Base-by-base conservation (phyloP, 2,797 vertebrate genomes). In the Poeciliopsis presidionis region DNA sequence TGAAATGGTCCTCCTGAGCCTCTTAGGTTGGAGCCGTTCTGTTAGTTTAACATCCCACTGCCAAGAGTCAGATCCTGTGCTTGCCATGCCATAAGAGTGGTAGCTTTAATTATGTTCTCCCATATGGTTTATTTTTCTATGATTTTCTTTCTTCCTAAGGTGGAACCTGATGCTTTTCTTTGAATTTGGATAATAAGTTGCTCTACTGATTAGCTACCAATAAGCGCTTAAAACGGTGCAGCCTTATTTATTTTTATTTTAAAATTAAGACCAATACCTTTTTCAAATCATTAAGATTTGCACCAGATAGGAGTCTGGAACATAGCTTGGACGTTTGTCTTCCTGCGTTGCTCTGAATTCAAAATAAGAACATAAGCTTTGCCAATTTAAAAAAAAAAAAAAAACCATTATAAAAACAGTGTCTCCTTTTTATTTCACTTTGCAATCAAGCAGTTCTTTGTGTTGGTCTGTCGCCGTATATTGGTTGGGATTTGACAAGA, bases 1-100 rank as follows among this genome's bases (percentile, higher is more conserved):
- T 82, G 79, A 78, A 93, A 92, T 49, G 84, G 87, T 88, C 76
- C 93, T 93, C 93, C 73, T 76, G 92, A 90, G 91, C 81, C 93
- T 87, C 84, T 87, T 91, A 88, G 80, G 8, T 51, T 36, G 16
- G 78, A 91, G 77, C 71, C 55, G 13, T 83, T 90, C 86, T 87
- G 85, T 84, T 90, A 59, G 82, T 90, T 94, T 92, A 90, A 92
- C 82, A 76, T 91, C 91, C 81, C 91, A 78, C 86, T 74, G 88
- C 81, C 81, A 79, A 83, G 81, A 81, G 80, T 84, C 82, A 80
- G 81, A 85, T 88, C 82, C 85, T 78, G 83, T 74, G 76, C 86
- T 86, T 45, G 13, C 85, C 72, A 30, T 90, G 88, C 78, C 84
- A 70, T 72, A 70, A 80, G 83, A 89, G 84, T 89, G 86, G 88